These are phyloP conservation scores for Sinocyclocheilus rhinocerous DNA, from an alignment of 2,113 vertebrate species.

Conservation along the genomic window DNA sequence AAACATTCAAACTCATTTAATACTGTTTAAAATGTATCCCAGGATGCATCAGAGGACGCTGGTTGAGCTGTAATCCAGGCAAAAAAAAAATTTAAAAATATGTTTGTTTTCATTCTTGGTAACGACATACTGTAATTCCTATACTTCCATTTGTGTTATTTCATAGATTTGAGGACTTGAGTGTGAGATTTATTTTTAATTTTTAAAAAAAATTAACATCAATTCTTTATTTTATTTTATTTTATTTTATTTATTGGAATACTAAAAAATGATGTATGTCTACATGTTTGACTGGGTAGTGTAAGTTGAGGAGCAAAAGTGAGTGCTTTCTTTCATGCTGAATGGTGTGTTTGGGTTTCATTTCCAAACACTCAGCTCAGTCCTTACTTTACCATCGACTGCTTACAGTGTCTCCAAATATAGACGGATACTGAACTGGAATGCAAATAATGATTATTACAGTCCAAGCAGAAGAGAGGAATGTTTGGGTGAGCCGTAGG, in stretches of 20 bases:
- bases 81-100: background rate
- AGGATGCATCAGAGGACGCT: background rate
- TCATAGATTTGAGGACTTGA: background rate
- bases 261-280: background rate
- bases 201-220: too few relatives aligned
- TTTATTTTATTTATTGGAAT: background rate
- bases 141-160: background rate
- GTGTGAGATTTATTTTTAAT: too few relatives aligned
- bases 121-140: background rate
- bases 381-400: slow-evolving; percentile 27
- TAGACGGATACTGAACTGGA: background rate
- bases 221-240: too few relatives aligned
- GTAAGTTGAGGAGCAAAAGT: background rate
- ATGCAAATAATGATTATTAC: slow-evolving; percentile 31
- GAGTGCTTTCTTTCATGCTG: background rate
- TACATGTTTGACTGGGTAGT: background rate
- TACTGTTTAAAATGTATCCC: background rate
- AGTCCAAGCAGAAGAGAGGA: slow-evolving; percentile 22
- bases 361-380: slow-evolving; percentile 40
- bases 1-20: background rate
- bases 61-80: background rate
- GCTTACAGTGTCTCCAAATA: slow-evolving; percentile 17
- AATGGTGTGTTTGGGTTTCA: slow-evolving; percentile 23
- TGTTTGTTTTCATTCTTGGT: background rate
- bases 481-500: slow-evolving; percentile 6